A percentile compares a stretch with the other conserved stretches of the same genome.
These are phyloP conservation scores for Mixornis gularis DNA, from an alignment of 2,113 vertebrate genomes.

Conservation along the genomic window DNA sequence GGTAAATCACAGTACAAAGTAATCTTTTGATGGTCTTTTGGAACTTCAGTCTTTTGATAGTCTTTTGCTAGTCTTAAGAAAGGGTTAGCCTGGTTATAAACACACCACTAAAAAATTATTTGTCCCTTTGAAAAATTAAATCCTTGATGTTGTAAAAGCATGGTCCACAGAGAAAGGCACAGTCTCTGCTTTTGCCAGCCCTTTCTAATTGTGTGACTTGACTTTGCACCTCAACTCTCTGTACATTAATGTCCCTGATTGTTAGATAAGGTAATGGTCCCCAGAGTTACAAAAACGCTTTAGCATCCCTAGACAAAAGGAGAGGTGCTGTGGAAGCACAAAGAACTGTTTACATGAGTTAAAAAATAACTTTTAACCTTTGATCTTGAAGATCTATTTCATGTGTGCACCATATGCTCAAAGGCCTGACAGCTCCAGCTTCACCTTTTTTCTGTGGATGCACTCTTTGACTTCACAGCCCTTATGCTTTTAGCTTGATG, in stretches of 20 bases:
- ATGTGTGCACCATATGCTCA: constrained; percentile 45
- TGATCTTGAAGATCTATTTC: constrained; percentile 41
- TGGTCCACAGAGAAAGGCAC: background rate
- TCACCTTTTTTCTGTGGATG: constrained; percentile 22
- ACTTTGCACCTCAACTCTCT: background rate
- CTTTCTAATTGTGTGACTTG: background rate
- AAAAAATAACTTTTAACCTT: constrained; percentile 64
- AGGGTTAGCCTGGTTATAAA: background rate
- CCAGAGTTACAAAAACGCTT: background rate
- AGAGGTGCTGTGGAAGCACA: constrained; percentile 13
- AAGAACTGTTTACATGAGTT: constrained; percentile 50
- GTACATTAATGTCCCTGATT: background rate
- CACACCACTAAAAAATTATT: background rate
- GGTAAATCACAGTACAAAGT: background rate
- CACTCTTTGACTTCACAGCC: constrained; percentile 40
- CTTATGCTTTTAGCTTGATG: constrained; percentile 41
- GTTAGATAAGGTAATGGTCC: constrained; percentile 34
- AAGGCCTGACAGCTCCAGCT: constrained; percentile 6
- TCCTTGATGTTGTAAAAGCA: background rate
- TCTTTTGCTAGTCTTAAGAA: background rate
- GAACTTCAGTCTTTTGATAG: background rate
- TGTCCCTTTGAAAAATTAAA: background rate
- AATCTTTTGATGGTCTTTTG: background rate
- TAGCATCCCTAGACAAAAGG: constrained; percentile 40
- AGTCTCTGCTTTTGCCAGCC: background rate